Base-by-base conservation (phyloP, 2,888 invertebrate species). In the Drosophila setosimentum region DNA sequence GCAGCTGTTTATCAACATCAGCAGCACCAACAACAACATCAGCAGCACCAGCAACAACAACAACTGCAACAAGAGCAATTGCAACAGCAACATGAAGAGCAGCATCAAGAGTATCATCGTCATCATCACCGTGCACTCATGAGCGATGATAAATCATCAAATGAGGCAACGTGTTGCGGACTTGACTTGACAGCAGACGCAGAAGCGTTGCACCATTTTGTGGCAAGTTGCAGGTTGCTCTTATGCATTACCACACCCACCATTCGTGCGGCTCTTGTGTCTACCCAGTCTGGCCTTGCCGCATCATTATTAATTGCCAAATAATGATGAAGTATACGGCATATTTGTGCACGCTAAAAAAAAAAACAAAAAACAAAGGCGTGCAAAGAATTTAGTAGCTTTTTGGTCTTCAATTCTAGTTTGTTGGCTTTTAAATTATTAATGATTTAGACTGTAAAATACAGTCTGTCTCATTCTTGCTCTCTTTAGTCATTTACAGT, bases 181-280 rank as follows among this genome's bases (percentile, higher is more conserved):
- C 78, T 77, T 81, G 81, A 82, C 81, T 79, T 83, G 91, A 91
- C 91, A 91, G 89, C 80, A 78, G 77, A 81, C 83, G 83, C 91
- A 87, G 78, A 72, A 73, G 49, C 66, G 66, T 55, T 70, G 70
- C 76, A 80, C 33, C 81, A 71, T 68, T 76, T 71, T 80, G 72
- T 75, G 79, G 54, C 68, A 62, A 62, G 64, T 66, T 63, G 72
- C 65, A 68, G 59, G 61, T 71, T 66, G 63, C 51, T 64, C 21
- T 40, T 69, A 51, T 55, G 49, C 35, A 57, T 29, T 57, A 37
- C 69, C 48, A 24, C 49, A 40, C 49, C 67, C 60, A 50, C 48
- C 27, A 30, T 24, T 33, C 30, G 21, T 13, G 29, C 7, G n/a
- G 1, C 8, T 1, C 45, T n/a, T 54, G 21, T 37, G 40, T 10